Conservation (phyloP, 2,888 invertebrate species). For the Molanna angustata region DNA sequence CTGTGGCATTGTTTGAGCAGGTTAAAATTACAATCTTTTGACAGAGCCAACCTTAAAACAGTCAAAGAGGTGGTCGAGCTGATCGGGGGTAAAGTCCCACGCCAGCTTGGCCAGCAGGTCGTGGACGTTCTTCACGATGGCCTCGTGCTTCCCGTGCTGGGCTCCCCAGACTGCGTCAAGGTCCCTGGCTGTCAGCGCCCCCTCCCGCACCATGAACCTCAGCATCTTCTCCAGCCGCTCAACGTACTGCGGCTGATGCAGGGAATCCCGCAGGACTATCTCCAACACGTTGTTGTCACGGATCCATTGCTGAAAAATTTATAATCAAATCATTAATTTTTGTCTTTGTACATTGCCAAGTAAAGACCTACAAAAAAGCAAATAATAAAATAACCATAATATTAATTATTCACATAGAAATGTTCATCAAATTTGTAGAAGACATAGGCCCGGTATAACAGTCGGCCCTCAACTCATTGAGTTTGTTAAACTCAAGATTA, state of each 20-base stretch:
- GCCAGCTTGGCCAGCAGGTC: constrained; percentile 94
- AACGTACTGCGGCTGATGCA: constrained; percentile 97
- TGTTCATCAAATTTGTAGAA: no score
- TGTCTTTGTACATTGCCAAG: neutral
- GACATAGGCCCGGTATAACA: no score
- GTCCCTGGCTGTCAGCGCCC: constrained; percentile 84
- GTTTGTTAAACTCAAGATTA: no score
- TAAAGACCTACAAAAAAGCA: no score
- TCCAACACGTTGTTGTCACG: constrained; percentile 93
- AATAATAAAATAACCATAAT: no score
- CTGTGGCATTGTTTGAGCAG: no score
- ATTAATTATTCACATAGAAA: no score
- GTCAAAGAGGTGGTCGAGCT: constrained; percentile 94
- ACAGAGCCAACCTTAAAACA: constrained; percentile 98
- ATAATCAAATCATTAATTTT: neutral
- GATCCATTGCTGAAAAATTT: constrained; percentile 77
- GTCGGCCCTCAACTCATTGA: no score
- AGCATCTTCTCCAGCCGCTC: constrained; percentile 97
- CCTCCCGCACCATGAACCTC: constrained; percentile 93
- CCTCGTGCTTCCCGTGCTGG: constrained; percentile 96
- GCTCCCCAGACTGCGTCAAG: constrained; percentile 96
- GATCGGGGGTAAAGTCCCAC: constrained; percentile 97
- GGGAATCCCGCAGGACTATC: constrained; percentile 90
- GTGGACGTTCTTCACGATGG: constrained; percentile 97
- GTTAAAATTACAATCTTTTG: no score